A percentile compares a stretch with the other conserved stretches of the same genome.
Evolutionary conservation across 2,113 vertebrate genomes (phyloP).

Genomic region (Trogon melanurus): DNA sequence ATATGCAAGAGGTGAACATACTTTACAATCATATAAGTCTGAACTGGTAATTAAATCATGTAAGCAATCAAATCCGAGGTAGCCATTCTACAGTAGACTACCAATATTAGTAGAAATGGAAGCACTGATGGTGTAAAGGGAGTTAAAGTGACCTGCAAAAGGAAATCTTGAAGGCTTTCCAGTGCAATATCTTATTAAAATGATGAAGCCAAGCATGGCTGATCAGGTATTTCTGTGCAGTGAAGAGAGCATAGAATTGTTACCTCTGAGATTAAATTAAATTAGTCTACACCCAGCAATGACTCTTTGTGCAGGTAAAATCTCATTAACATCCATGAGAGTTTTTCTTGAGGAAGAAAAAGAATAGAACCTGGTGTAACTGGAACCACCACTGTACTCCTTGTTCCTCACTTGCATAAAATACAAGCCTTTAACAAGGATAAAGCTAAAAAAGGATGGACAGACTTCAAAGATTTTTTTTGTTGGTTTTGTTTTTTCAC

Average conservation of each 20-base stretch:
- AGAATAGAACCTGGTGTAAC: background rate
- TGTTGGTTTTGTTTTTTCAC: background rate
- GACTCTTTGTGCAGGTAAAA: background rate
- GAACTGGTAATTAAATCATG: background rate
- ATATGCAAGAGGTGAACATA: background rate
- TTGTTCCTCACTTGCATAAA: background rate
- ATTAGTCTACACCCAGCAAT: background rate
- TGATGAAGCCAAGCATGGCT: background rate
- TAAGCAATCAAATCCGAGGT: background rate
- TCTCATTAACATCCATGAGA: background rate
- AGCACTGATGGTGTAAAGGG: background rate
- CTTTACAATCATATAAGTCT: background rate
- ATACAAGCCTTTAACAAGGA: background rate
- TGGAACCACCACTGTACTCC: rapidly evolving
- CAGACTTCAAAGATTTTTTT: background rate
- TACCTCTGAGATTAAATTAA: background rate
- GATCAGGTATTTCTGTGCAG: background rate
- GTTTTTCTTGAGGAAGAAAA: background rate
- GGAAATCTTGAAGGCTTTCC: background rate
- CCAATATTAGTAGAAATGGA: too few relatives aligned
- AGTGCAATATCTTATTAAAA: background rate
- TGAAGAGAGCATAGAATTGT: background rate
- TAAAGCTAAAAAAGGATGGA: background rate
- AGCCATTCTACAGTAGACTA: too few relatives aligned
- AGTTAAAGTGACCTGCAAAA: background rate